Conservation (phyloP, 2,113 vertebrate genomes). For the Salvator merianae region DNA sequence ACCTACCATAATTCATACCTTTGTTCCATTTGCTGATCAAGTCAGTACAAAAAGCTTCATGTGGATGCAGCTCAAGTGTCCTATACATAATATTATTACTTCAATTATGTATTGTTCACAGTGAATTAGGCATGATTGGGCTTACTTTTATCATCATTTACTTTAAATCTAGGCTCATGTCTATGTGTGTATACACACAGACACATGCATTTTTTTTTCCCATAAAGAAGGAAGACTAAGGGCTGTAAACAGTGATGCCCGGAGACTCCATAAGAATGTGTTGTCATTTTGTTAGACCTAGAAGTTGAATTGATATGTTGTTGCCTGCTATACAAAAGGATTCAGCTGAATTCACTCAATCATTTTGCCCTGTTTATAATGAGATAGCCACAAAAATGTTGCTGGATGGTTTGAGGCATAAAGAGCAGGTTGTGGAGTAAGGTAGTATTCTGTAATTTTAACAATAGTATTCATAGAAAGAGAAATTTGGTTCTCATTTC, state of each 20-base stretch:
- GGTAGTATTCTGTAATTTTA: slow-evolving; percentile 50
- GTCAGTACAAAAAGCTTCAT: no score
- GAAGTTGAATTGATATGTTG: slow-evolving; percentile 20
- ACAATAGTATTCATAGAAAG: slow-evolving; percentile 48
- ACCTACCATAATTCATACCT: no score
- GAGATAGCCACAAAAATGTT: background rate
- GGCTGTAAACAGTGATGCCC: no score
- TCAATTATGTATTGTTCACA: no score
- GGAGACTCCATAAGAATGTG: background rate
- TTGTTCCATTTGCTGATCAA: no score
- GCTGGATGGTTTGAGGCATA: slow-evolving; percentile 52
- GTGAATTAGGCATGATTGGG: no score
- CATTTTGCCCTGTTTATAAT: slow-evolving; percentile 42
- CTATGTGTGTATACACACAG: no score
- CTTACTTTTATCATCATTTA: no score
- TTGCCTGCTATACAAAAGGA: slow-evolving; percentile 22
- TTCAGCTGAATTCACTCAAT: slow-evolving; percentile 26
- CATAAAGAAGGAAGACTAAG: background rate
- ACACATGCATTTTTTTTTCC: no score
- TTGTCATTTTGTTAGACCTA: background rate
- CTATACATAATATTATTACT: no score
- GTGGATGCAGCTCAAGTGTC: no score
- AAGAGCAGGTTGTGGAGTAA: slow-evolving; percentile 55
- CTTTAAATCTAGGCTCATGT: no score
- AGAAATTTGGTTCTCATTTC: slow-evolving; percentile 49